Evolutionary conservation across 1,140 invertebrate species (phyloP).

Genomic region (Ooceraea biroi): DNA sequence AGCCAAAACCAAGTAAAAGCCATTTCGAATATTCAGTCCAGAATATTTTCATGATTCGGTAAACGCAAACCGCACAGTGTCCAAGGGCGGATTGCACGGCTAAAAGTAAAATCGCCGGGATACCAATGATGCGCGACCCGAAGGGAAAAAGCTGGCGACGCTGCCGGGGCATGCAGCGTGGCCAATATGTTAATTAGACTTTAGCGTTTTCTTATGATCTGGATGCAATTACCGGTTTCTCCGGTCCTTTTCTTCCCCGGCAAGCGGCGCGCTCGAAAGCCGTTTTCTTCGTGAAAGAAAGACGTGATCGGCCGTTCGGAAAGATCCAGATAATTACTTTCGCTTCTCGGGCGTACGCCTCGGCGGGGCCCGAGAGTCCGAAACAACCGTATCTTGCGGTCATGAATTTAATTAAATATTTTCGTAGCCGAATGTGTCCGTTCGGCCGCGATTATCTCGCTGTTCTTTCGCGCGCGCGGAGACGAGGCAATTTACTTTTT

Average conservation of each 20-base stretch:
- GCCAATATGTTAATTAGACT: conserved; percentile 58
- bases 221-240: conserved; percentile 42
- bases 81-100: conserved; percentile 15
- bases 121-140: conserved; percentile 27
- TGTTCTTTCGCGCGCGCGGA: conserved; percentile 76
- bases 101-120: background rate
- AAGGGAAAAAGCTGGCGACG: conserved; percentile 44
- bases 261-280: conserved; percentile 21
- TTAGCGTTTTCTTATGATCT: conserved; percentile 55
- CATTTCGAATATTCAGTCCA: conserved; percentile 22
- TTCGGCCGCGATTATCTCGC: conserved; percentile 77
- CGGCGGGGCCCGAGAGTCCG: conserved; percentile 70
- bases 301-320: conserved; percentile 70
- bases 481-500: conserved; percentile 84
- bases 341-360: conserved; percentile 75
- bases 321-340: conserved; percentile 82
- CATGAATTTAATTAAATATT: conserved; percentile 85
- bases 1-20: too few relatives aligned
- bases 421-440: conserved; percentile 81
- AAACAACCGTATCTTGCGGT: conserved; percentile 83
- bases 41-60: background rate
- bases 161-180: conserved; percentile 39
- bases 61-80: background rate
- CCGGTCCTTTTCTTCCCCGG: background rate
- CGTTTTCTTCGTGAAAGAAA: conserved; percentile 71